phyloP scores from a whole-genome alignment of 1,140 invertebrate genomes.

The Leptinotarsa undecemlineata region DNA sequence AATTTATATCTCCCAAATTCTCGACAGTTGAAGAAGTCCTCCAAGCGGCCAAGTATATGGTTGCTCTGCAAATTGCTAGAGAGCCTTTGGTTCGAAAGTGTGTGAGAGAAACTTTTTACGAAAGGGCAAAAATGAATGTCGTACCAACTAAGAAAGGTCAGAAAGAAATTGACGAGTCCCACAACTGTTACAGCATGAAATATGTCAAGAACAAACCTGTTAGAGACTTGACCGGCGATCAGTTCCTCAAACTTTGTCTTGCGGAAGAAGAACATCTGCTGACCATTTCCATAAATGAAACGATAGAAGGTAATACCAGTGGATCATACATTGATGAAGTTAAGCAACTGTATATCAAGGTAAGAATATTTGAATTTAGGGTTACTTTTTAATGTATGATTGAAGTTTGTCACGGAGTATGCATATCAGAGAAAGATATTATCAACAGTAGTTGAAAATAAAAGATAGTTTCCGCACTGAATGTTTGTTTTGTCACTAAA shows the following conservation, averaged over 20 bases:
- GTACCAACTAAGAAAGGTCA: constrained; percentile 88
- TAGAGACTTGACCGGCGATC: constrained; percentile 83
- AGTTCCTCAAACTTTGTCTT: constrained; percentile 83
- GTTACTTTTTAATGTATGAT: too few relatives aligned
- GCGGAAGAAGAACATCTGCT: constrained; percentile 88
- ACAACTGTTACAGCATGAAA: constrained; percentile 86
- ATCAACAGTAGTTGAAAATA: too few relatives aligned
- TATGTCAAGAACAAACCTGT: constrained; percentile 96
- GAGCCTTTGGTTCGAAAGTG: constrained; percentile 88
- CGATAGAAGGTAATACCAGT: constrained; percentile 76
- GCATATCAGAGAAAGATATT: too few relatives aligned
- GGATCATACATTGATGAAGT: constrained; percentile 87
- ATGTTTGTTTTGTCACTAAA: too few relatives aligned
- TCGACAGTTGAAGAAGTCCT: constrained; percentile 75
- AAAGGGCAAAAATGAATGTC: constrained; percentile 83
- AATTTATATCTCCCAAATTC: constrained; percentile 63
- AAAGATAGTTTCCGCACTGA: too few relatives aligned
- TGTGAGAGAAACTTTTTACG: constrained; percentile 87
- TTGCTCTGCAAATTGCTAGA: constrained; percentile 88
- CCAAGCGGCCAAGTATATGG: constrained; percentile 90
- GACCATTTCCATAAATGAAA: constrained; percentile 72
- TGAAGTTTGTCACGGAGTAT: too few relatives aligned
- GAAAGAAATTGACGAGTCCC: constrained; percentile 93
- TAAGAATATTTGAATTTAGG: not conserved
- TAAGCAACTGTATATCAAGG: constrained; percentile 77